These are phyloP conservation scores for Sus cebifrons DNA, from an alignment of 2,797 vertebrate species.

Conservation along the genomic window DNA sequence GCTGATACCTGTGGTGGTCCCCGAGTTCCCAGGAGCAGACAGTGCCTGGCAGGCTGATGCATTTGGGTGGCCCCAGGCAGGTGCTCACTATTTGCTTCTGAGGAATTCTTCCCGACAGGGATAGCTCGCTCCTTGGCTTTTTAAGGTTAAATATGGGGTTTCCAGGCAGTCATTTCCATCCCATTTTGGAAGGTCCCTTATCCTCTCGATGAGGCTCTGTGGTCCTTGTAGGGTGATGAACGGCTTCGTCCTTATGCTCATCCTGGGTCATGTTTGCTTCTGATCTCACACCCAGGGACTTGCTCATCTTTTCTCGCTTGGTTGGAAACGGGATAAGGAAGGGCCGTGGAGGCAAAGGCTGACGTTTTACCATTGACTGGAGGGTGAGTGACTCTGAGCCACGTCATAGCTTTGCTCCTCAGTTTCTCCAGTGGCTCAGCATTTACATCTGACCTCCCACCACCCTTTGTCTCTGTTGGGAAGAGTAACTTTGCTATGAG, in stretches of 20 bases:
- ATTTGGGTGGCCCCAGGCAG: background rate
- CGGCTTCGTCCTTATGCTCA: background rate
- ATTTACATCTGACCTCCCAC: background rate
- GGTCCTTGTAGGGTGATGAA: background rate
- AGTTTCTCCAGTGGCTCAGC: background rate
- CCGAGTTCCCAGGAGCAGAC: background rate
- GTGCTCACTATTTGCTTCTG: background rate
- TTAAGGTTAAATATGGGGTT: background rate
- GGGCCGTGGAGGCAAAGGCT: background rate
- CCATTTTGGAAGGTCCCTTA: background rate
- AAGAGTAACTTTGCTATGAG: background rate
- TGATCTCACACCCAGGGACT: background rate
- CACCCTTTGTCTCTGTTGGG: background rate
- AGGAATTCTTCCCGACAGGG: background rate
- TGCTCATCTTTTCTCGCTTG: background rate
- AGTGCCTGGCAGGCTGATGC: background rate
- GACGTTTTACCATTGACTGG: background rate
- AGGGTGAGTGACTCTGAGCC: background rate
- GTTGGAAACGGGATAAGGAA: background rate
- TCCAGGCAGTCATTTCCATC: background rate
- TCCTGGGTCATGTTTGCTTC: background rate
- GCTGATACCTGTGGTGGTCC: accelerated
- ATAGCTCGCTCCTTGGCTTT: background rate
- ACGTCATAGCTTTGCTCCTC: background rate
- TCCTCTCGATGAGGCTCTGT: background rate